phyloP scores from a whole-genome alignment of 2,888 invertebrate genomes.

The Harpalus rufipes region DNA sequence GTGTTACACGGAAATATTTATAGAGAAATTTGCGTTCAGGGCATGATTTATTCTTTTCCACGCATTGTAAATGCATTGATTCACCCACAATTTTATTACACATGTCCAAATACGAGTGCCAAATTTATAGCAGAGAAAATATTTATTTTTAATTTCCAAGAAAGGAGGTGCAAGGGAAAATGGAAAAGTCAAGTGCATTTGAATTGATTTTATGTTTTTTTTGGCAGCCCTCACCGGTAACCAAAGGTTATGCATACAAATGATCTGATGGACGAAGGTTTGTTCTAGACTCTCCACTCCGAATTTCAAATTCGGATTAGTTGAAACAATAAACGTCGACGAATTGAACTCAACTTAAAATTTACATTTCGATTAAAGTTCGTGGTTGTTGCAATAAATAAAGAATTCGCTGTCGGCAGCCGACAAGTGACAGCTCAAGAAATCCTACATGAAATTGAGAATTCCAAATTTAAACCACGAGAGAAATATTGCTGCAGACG shows the following conservation, averaged over 20 bases:
- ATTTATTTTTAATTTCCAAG: conserved; percentile 27
- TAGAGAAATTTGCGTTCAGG: conserved; percentile 20
- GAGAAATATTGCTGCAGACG: conserved; percentile 43
- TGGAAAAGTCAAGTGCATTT: conserved; percentile 13
- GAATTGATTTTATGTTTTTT: conserved; percentile 30
- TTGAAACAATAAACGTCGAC: conserved; percentile 57
- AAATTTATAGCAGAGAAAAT: not conserved
- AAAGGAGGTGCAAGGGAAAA: not conserved
- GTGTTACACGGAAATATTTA: conserved; percentile 18
- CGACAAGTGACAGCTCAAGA: conserved; percentile 52
- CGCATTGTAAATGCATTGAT: conserved; percentile 23
- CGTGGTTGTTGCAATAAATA: conserved; percentile 47
- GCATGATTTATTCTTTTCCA: not conserved
- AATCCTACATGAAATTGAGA: conserved; percentile 62
- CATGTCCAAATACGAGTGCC: not conserved
- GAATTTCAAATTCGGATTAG: conserved; percentile 66
- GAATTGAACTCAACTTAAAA: conserved; percentile 57
- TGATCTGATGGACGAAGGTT: conserved; percentile 53
- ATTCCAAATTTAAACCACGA: conserved; percentile 59
- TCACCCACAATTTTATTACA: conserved; percentile 4
- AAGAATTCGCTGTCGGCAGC: conserved; percentile 36
- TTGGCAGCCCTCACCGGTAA: conserved; percentile 33
- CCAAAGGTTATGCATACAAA: conserved; percentile 62
- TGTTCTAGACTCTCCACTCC: conserved; percentile 54
- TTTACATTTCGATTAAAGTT: conserved; percentile 64